Conservation (phyloP, 2,888 invertebrate genomes). For the Phalera bucephala region DNA sequence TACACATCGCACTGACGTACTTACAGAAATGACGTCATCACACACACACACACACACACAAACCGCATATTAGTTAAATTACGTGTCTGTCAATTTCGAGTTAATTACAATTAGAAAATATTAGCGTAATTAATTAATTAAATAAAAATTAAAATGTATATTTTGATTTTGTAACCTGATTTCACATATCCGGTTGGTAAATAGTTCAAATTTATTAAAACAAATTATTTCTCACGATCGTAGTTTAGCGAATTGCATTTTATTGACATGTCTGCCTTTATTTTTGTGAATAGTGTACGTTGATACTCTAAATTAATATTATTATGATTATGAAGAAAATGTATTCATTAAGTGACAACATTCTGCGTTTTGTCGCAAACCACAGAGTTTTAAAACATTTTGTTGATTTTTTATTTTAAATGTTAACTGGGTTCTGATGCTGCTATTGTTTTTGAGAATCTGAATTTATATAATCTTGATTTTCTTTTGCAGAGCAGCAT, state of each 20-base stretch:
- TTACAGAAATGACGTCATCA: neutral
- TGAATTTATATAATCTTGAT: too few relatives aligned
- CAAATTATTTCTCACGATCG: constrained; percentile 28
- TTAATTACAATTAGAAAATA: constrained; percentile 42
- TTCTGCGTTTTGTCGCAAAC: too few relatives aligned
- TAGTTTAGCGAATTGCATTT: constrained; percentile 37
- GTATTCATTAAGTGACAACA: too few relatives aligned
- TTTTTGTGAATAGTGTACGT: neutral
- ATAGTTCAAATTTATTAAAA: constrained; percentile 44
- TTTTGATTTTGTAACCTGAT: constrained; percentile 17
- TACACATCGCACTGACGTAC: constrained; percentile 28
- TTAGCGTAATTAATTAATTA: too few relatives aligned
- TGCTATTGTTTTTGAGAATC: too few relatives aligned
- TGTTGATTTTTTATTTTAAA: too few relatives aligned
- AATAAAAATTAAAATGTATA: constrained; percentile 18
- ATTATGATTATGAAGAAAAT: neutral
- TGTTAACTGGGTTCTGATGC: too few relatives aligned
- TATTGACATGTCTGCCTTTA: constrained; percentile 16
- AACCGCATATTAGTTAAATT: constrained; percentile 9
- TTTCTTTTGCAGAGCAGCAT: too few relatives aligned
- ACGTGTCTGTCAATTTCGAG: constrained; percentile 53
- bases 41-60: neutral
- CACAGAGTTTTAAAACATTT: too few relatives aligned
- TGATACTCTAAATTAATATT: neutral
- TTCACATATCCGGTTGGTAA: constrained; percentile 32